Base-by-base conservation (phyloP, 2,113 vertebrate genomes). In the Calypte anna region DNA sequence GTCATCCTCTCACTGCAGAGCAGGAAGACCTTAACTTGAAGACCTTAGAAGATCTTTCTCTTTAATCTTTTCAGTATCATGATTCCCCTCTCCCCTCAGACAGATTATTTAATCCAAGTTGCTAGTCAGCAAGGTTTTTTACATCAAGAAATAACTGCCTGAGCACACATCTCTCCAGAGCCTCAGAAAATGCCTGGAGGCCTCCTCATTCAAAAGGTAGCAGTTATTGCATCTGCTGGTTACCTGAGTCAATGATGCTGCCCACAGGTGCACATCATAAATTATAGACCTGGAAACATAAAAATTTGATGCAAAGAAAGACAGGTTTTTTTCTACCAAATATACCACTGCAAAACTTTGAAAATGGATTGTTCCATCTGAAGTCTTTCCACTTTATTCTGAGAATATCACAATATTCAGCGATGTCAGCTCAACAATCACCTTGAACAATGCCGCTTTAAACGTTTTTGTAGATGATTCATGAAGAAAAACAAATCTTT, bases 401-500 rank as follows among this genome's bases (percentile, higher is more conserved):
- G 50, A 86, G 50, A 88, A 79, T 64, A 93, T 78, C 38, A 85
- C 9, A 91, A 63, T 27, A 91, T 53, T 53, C n/a, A 67, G 51
- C 48, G 70, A 74, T 14, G 19, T 55, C 69, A 92, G 50, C 69
- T 93, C 2, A 0, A 59, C 43, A 86, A 40, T 64, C 66, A 76
- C 44, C 25, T 90, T 1, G 3, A 96, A 95, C 66, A 95, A 94
- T 72, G 43, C 40, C 28, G 59, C 77, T 88, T 86, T 50, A 82
- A 94, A 77, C 13, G 14, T 53, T 57, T 94, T 89, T 38, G 18
- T 36, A 84, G 54, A 84, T 92, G 92, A 93, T 86, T 96, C 86
- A 95, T 61, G 66, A 91, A 91, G 88, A 53, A 75, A 94, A 90
- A 75, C 77, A 86, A 86, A 72, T 36, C 69, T 84, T 86, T 76